These are phyloP conservation scores for Poecilus cupreus DNA, from an alignment of 2,888 invertebrate species.

Conservation along the genomic window DNA sequence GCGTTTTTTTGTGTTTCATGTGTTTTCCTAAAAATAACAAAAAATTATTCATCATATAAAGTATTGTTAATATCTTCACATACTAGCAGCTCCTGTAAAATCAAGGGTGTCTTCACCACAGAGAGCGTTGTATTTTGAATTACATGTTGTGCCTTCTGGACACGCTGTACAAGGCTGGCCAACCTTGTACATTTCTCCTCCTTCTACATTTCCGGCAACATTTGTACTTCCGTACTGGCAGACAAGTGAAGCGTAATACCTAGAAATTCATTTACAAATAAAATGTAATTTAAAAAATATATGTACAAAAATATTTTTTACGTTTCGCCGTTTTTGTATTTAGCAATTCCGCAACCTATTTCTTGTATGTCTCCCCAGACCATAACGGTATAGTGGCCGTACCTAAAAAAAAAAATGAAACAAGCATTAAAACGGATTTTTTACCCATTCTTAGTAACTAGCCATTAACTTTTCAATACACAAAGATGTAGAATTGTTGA, in stretches of 20 bases:
- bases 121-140: constrained; percentile 64
- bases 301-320: background rate
- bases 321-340: constrained; percentile 64
- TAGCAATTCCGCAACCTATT: constrained; percentile 69
- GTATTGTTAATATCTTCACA: no score
- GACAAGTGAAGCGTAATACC: constrained; percentile 30
- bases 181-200: constrained; percentile 25
- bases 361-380: constrained; percentile 69
- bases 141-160: background rate
- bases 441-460: no score
- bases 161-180: constrained; percentile 39
- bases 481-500: no score
- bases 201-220: constrained; percentile 23
- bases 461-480: no score
- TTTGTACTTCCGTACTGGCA: constrained; percentile 50
- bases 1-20: no score
- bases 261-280: background rate
- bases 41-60: no score
- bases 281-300: background rate
- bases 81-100: background rate
- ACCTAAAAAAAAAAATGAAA: background rate
- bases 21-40: no score
- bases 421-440: background rate
- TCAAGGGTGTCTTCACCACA: constrained; percentile 64
- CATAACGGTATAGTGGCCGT: constrained; percentile 70